A percentile compares a stretch with the other conserved stretches of the same genome.
These are phyloP conservation scores for Branchinecta lindahli DNA, from an alignment of 1,140 invertebrate species.

Conservation along the genomic window DNA sequence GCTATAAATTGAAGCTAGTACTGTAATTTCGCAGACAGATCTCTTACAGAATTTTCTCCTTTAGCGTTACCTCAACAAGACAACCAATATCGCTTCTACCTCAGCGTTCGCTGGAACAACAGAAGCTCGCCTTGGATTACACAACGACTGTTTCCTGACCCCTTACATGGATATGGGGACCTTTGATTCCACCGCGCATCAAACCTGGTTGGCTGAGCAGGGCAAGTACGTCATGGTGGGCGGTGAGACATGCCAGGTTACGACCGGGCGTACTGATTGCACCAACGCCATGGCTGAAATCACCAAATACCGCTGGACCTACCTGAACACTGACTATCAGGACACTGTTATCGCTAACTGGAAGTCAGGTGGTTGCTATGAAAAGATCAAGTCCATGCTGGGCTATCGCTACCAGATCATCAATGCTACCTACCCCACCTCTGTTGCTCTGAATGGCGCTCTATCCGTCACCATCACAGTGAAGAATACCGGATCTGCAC, in stretches of 20 bases:
- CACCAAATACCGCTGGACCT: constrained; percentile 7
- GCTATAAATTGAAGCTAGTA: too few species aligned
- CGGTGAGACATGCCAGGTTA: constrained; percentile 16
- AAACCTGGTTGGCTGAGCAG: constrained; percentile 6
- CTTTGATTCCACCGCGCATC: neutral
- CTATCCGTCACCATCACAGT: constrained; percentile 7
- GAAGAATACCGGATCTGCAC: constrained; percentile 12
- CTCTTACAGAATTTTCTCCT: too few species aligned
- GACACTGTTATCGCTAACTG: constrained; percentile 12
- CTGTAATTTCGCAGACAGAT: too few species aligned
- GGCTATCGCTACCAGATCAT: constrained; percentile 16
- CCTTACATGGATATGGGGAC: constrained; percentile 4
- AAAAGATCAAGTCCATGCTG: constrained; percentile 11
- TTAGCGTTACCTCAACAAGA: neutral
- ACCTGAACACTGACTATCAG: constrained; percentile 15
- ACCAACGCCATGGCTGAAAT: constrained; percentile 9
- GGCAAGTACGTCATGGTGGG: constrained; percentile 10
- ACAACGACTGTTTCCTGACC: constrained; percentile 19
- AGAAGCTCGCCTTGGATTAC: constrained; percentile 14
- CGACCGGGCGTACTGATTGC: neutral
- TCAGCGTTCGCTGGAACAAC: neutral
- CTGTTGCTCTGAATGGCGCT: neutral
- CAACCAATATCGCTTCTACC: neutral
- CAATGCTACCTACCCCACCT: neutral
- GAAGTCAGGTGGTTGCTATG: constrained; percentile 10